These are phyloP conservation scores for Podiceps cristatus DNA, from an alignment of 2,113 vertebrate genomes.

Conservation along the genomic window DNA sequence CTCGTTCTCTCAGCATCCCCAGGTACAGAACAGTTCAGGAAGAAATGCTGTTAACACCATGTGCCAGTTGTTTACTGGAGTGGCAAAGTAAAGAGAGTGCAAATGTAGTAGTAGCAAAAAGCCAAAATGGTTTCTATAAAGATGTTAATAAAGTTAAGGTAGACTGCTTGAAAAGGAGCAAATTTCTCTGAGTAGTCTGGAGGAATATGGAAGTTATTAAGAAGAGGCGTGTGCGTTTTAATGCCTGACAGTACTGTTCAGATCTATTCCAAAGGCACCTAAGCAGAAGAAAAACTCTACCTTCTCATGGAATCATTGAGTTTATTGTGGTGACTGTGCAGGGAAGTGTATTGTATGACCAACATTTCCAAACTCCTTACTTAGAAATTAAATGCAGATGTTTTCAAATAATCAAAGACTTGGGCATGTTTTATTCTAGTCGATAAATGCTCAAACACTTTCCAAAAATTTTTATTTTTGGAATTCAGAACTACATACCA, in stretches of 20 bases:
- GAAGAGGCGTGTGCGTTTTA: not conserved
- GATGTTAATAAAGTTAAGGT: not conserved
- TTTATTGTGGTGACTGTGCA: constrained; percentile 3
- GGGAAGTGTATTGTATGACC: not conserved
- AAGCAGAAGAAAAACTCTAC: not conserved
- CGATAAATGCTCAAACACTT: constrained; percentile 28
- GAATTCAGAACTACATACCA: constrained; percentile 56
- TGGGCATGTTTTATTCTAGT: constrained; percentile 40
- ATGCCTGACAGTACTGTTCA: not conserved
- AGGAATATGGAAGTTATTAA: not conserved
- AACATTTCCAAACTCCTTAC: not conserved
- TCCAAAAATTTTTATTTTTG: constrained; percentile 46
- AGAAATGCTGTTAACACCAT: not conserved
- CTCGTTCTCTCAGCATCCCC: not conserved
- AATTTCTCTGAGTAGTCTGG: not conserved
- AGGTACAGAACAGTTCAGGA: not conserved
- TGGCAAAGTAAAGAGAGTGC: not conserved
- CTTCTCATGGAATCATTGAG: not conserved
- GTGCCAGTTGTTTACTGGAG: not conserved
- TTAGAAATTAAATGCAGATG: constrained; percentile 66
- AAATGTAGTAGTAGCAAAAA: not conserved
- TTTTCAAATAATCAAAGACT: constrained; percentile 53
- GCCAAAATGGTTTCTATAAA: not conserved
- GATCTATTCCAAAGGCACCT: not conserved
- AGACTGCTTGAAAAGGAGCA: not conserved